Evolutionary conservation across 92 coral and sea anemone species (phyloP).

Genomic region (Pocillopora meandrina): DNA sequence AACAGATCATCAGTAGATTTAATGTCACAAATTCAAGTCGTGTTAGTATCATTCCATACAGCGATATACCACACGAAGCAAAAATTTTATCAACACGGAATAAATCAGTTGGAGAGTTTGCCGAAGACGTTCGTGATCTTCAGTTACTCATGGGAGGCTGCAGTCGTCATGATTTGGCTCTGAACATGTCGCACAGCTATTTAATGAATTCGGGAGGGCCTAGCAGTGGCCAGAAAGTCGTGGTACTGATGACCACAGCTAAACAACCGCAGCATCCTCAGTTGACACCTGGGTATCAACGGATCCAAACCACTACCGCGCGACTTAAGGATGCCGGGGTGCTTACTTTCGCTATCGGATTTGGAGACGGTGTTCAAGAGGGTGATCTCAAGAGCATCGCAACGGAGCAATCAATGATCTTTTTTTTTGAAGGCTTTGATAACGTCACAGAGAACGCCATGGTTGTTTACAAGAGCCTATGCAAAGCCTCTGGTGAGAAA

Average conservation of each 20-base stretch:
- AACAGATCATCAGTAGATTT: slow-evolving; percentile 19
- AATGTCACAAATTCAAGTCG: slow-evolving; percentile 3
- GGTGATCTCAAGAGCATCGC: slow-evolving; percentile 6
- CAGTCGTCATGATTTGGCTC: slow-evolving; percentile 15
- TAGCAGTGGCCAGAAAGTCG: not conserved
- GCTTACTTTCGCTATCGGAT: not conserved
- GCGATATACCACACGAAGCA: slow-evolving; percentile 6
- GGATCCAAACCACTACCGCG: not conserved
- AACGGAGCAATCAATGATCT: slow-evolving; percentile 5
- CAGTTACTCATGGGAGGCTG: slow-evolving; percentile 30
- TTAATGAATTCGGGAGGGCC: not conserved
- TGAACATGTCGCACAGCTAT: not conserved
- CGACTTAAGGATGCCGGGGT: not conserved
- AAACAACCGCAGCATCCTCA: slow-evolving; percentile 20
- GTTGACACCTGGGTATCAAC: not conserved
- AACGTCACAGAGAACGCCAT: not conserved
- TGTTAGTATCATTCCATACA: slow-evolving; percentile 23
- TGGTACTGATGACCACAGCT: slow-evolving; percentile 7
- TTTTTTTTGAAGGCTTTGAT: slow-evolving; percentile 12
- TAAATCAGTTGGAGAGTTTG: not conserved
- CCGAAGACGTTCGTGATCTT: not conserved
- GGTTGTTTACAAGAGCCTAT: slow-evolving; percentile 21
- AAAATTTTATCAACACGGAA: not conserved
- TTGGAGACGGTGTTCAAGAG: not conserved
- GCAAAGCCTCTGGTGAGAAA: slow-evolving; percentile 21